These are phyloP conservation scores for Chloromyia formosa DNA, from an alignment of 2,888 invertebrate species.

Conservation along the genomic window DNA sequence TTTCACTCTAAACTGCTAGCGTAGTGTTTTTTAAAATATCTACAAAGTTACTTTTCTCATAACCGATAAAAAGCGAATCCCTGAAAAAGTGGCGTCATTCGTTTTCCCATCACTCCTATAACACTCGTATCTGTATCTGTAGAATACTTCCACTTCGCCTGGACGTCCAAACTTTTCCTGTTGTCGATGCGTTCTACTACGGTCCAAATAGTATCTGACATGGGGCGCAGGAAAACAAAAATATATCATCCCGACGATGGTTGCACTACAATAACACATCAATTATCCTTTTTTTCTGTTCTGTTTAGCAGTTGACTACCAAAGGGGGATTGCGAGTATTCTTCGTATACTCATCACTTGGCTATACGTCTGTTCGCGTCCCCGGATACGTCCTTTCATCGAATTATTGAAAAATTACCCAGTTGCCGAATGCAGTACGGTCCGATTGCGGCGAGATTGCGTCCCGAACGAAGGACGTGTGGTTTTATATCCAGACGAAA, in stretches of 20 bases:
- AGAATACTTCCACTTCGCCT: neutral
- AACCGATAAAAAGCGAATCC: no score
- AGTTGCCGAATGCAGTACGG: slow-evolving; percentile 2
- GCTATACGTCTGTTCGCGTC: neutral
- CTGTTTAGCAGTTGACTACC: slow-evolving; percentile 26
- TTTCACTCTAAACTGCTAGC: no score
- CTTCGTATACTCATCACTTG: neutral
- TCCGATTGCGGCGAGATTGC: neutral
- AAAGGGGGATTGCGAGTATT: neutral
- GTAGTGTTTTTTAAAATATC: no score
- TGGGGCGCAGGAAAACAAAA: slow-evolving; percentile 40
- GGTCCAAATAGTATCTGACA: slow-evolving; percentile 39
- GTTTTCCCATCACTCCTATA: neutral
- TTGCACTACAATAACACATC: slow-evolving; percentile 49
- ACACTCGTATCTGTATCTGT: neutral
- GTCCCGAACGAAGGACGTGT: neutral
- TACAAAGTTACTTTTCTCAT: no score
- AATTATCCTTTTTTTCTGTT: slow-evolving; percentile 46
- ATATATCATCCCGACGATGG: slow-evolving; percentile 46
- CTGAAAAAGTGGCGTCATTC: slow-evolving; percentile 1
- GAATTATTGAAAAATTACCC: slow-evolving; percentile 50
- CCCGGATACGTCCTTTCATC: slow-evolving; percentile 34
- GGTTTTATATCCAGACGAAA: neutral
- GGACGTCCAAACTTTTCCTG: slow-evolving; percentile 29
- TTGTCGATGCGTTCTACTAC: neutral